A percentile compares a stretch with the other conserved stretches of the same genome.
Evolutionary conservation across 2,888 invertebrate genomes (phyloP).

Genomic region (Chrysolina haemoptera): DNA sequence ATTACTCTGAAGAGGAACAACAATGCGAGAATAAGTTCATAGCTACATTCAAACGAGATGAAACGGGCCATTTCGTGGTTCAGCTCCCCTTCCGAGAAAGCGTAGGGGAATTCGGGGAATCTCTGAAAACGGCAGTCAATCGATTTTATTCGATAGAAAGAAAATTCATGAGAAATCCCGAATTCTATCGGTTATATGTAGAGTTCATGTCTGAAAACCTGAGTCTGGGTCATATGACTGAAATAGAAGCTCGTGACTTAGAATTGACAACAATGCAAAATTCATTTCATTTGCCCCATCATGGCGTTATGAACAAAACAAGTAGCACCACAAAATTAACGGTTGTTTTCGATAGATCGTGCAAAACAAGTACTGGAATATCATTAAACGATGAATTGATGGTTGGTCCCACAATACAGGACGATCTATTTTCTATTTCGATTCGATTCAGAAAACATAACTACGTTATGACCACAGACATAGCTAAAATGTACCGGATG

Average conservation of each 20-base stretch:
- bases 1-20: not conserved
- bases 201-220: conserved; percentile 26
- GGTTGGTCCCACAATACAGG: conserved; percentile 40
- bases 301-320: conserved; percentile 37
- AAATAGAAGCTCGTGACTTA: conserved; percentile 21
- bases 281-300: conserved; percentile 46
- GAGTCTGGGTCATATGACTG: conserved; percentile 51
- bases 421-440: conserved; percentile 36
- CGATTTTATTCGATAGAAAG: not conserved
- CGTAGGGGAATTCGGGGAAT: not conserved
- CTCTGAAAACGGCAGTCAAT: not conserved
- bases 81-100: not conserved
- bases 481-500: conserved; percentile 34
- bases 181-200: conserved; percentile 9
- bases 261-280: not conserved
- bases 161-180: conserved; percentile 31
- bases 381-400: conserved; percentile 41
- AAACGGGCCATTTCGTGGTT: conserved; percentile 7
- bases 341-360: conserved; percentile 42
- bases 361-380: conserved; percentile 35
- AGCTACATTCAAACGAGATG: not conserved
- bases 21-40: not conserved
- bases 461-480: conserved; percentile 27
- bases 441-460: conserved; percentile 31
- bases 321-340: conserved; percentile 47